These are phyloP conservation scores for Drosophila neotestacea DNA, from an alignment of 2,888 invertebrate genomes.

Conservation along the genomic window DNA sequence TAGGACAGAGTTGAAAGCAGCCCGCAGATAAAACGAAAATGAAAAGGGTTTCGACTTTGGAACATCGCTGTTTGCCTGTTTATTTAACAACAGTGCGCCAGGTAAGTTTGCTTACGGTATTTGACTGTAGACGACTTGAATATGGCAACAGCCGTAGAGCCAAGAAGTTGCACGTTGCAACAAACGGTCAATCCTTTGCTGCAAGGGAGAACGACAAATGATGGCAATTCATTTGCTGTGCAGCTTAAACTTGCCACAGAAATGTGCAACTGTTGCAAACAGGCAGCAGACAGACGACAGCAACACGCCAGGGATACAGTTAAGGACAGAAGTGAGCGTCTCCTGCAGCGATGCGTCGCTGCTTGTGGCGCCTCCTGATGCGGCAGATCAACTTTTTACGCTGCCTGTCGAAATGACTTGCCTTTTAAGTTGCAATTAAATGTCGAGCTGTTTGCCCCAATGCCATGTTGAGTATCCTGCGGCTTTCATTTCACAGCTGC, in stretches of 20 bases:
- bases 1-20: conserved; percentile 18
- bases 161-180: not conserved
- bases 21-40: conserved; percentile 38
- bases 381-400: conserved; percentile 54
- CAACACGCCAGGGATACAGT: conserved; percentile 4
- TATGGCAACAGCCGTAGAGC: conserved; percentile 3
- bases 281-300: not conserved
- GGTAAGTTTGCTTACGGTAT: conserved; percentile 59
- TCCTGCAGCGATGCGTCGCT: conserved; percentile 13
- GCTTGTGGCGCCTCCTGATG: conserved; percentile 34
- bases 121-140: conserved; percentile 30
- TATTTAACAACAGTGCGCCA: conserved; percentile 64
- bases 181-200: not conserved
- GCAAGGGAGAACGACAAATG: conserved; percentile 64
- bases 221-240: conserved; percentile 75
- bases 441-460: conserved; percentile 42
- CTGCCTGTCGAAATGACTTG: conserved; percentile 65
- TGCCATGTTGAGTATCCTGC: conserved; percentile 29
- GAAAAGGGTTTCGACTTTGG: conserved; percentile 48
- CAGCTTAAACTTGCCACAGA: conserved; percentile 62
- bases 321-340: not conserved
- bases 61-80: conserved; percentile 54
- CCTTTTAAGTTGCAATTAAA: conserved; percentile 76
- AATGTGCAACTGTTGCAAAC: conserved; percentile 54
- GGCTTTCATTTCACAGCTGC: conserved; percentile 16